Conservation (phyloP, 2,888 invertebrate genomes). For the Pyrrhosoma nymphula region DNA sequence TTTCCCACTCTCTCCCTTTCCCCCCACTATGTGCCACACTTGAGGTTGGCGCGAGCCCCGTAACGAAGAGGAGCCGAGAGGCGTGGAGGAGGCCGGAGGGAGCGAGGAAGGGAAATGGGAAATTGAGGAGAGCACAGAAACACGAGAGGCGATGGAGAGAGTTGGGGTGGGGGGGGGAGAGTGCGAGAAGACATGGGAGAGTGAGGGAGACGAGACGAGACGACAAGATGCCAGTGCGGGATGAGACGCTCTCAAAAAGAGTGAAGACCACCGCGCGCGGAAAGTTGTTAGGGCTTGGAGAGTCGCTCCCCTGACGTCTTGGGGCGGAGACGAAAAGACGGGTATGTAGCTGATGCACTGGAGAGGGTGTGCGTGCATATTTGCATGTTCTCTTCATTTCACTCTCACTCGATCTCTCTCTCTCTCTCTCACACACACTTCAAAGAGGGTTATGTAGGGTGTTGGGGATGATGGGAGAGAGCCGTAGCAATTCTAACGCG, state of each 20-base stretch:
- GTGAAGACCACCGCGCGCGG: slow-evolving; percentile 51
- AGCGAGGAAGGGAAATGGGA: neutral
- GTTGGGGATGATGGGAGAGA: too few species aligned
- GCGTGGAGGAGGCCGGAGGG: neutral
- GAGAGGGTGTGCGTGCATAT: neutral
- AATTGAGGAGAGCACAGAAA: too few species aligned
- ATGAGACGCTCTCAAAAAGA: slow-evolving; percentile 55
- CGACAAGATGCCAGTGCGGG: neutral
- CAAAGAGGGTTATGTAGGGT: too few species aligned
- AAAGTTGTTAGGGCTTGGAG: slow-evolving; percentile 2
- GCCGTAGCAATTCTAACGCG: too few species aligned
- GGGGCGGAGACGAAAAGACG: neutral
- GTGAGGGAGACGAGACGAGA: neutral
- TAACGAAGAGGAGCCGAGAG: slow-evolving; percentile 24
- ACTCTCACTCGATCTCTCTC: too few species aligned
- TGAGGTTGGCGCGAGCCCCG: slow-evolving; percentile 8
- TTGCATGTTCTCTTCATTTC: neutral
- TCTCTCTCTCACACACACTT: too few species aligned
- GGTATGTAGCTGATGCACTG: neutral
- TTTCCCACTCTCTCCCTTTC: neutral
- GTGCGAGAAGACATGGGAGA: too few species aligned
- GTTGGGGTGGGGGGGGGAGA: neutral
- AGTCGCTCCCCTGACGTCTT: neutral
- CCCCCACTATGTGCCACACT: neutral
- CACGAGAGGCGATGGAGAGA: neutral